phyloP scores from a whole-genome alignment of 1,140 invertebrate species.

The Listronotus oregonensis region DNA sequence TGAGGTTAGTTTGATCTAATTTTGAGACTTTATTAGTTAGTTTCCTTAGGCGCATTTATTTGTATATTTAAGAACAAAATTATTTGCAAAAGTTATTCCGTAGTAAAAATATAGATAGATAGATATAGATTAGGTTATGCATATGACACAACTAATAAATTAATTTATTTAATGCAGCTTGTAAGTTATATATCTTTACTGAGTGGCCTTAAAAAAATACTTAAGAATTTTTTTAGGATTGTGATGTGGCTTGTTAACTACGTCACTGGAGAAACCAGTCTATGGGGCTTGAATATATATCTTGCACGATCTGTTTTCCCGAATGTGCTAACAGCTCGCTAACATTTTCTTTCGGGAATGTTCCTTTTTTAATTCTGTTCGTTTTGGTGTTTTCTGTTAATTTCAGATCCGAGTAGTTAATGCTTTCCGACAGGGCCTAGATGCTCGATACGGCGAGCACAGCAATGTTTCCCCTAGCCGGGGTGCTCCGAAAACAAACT shows the following conservation, averaged over 20 bases:
- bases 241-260: constrained; percentile 17
- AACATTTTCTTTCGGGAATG: constrained; percentile 46
- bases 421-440: constrained; percentile 97
- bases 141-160: neutral
- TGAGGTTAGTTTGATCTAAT: too few species aligned
- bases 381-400: constrained; percentile 57
- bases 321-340: constrained; percentile 55
- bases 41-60: too few species aligned
- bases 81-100: too few species aligned
- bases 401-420: constrained; percentile 98
- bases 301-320: constrained; percentile 53
- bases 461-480: constrained; percentile 83
- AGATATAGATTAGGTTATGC: too few species aligned
- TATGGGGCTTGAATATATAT: constrained; percentile 45
- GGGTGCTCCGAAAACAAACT: constrained; percentile 88
- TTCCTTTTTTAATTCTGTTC: constrained; percentile 55
- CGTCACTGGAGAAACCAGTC: constrained; percentile 43
- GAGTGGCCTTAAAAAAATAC: constrained; percentile 17
- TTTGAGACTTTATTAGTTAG: too few species aligned
- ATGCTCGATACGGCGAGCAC: constrained; percentile 91
- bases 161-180: constrained; percentile 24
- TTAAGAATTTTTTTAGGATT: constrained; percentile 35
- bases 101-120: too few species aligned
- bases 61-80: too few species aligned
- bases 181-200: constrained; percentile 3